phyloP scores from a whole-genome alignment of 53 echinoderm and acorn worm species.

The Echinarachnius parma region DNA sequence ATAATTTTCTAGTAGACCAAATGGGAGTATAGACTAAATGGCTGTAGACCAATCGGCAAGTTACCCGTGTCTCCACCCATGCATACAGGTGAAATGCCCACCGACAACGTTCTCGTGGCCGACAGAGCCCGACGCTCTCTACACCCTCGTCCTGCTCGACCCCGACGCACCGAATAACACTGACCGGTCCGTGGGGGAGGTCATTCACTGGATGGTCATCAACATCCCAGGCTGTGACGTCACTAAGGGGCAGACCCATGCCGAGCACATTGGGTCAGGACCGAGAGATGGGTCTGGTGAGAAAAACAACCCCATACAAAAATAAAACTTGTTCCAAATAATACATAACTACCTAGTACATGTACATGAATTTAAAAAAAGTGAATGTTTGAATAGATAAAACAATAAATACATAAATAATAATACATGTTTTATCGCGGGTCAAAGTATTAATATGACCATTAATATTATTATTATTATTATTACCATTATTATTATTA shows the following conservation, averaged over 20 bases:
- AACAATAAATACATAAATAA: too few relatives aligned
- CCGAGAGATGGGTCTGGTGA: conserved; percentile 70
- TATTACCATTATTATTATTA: not conserved
- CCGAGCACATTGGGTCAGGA: conserved; percentile 70
- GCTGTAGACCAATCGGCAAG: too few relatives aligned
- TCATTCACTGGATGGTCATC: conserved; percentile 75
- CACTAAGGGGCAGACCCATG: conserved; percentile 50
- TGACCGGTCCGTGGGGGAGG: conserved; percentile 63
- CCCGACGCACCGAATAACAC: conserved; percentile 68
- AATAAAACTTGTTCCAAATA: not conserved
- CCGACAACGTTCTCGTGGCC: conserved; percentile 60
- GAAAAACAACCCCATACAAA: not conserved
- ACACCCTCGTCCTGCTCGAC: conserved; percentile 71
- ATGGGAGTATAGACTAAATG: too few relatives aligned
- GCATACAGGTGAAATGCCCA: conserved; percentile 52
- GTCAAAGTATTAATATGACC: not conserved
- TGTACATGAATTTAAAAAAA: too few relatives aligned
- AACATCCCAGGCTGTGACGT: conserved; percentile 65
- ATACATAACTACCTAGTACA: not conserved
- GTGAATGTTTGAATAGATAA: too few relatives aligned
- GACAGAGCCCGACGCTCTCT: conserved; percentile 57
- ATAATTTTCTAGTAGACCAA: too few relatives aligned
- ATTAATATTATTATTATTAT: not conserved
- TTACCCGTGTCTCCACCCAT: not conserved
- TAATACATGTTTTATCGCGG: too few relatives aligned